These are phyloP conservation scores for Cynocephalus volans DNA, from an alignment of 2,113 vertebrate species.

Conservation along the genomic window DNA sequence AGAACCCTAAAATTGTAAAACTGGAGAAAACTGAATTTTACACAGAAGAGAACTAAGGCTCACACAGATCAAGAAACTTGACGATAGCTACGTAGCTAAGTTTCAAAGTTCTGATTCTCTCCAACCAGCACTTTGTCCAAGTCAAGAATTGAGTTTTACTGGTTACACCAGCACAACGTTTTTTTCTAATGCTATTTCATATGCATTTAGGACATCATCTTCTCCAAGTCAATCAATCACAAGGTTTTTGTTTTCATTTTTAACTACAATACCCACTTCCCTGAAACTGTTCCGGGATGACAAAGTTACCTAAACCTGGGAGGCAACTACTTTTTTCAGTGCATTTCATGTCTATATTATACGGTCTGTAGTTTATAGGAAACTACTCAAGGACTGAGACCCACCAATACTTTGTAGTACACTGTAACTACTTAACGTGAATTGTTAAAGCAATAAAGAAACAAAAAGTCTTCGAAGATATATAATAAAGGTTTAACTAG, in stretches of 20 bases:
- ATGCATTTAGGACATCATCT: not conserved
- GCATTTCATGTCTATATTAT: not conserved
- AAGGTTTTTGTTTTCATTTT: not conserved
- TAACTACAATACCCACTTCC: slow-evolving; percentile 15
- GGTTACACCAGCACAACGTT: not conserved
- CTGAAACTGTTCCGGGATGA: slow-evolving; percentile 37
- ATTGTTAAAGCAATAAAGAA: not conserved
- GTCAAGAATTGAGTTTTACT: not conserved
- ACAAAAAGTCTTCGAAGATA: not conserved
- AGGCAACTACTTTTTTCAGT: not conserved
- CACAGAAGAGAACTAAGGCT: slow-evolving; percentile 5
- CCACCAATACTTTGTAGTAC: slow-evolving; percentile 33
- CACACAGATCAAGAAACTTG: slow-evolving; percentile 4
- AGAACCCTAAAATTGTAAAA: slow-evolving; percentile 43
- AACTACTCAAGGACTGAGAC: slow-evolving; percentile 45
- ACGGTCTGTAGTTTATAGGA: not conserved
- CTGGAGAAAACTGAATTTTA: not conserved
- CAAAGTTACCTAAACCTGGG: not conserved
- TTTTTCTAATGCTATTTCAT: not conserved
- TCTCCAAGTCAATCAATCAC: slow-evolving; percentile 7
- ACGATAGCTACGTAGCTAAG: not conserved
- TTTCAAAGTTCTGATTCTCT: slow-evolving; percentile 10
- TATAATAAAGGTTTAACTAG: not conserved
- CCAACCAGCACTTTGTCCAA: not conserved
- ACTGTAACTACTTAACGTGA: not conserved